A percentile compares a stretch with the other conserved stretches of the same genome.
These are phyloP conservation scores for Nasonia giraulti DNA, from an alignment of 1,140 invertebrate species.

Conservation along the genomic window DNA sequence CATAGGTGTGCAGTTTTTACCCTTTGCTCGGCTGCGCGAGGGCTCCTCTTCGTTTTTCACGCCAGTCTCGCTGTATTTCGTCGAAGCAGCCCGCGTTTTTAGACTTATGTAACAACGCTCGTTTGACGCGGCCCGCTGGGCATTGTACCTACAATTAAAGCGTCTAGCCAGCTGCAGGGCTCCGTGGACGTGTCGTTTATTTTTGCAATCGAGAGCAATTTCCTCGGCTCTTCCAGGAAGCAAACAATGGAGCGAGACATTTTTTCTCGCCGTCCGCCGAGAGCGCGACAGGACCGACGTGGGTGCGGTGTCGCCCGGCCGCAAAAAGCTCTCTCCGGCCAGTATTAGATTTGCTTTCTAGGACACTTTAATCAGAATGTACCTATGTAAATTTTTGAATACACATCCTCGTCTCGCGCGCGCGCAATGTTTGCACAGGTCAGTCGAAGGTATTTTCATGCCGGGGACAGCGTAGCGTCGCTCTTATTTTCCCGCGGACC, in stretches of 20 bases:
- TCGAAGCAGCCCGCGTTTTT: slow-evolving; percentile 25
- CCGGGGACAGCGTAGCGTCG: slow-evolving; percentile 43
- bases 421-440: slow-evolving; percentile 72
- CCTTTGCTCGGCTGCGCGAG: slow-evolving; percentile 34
- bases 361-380: slow-evolving; percentile 75
- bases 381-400: slow-evolving; percentile 76
- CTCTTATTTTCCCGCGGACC: slow-evolving; percentile 17
- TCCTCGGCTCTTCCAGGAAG: neutral
- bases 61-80: neutral
- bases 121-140: slow-evolving; percentile 38
- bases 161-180: neutral
- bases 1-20: neutral
- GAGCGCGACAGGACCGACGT: neutral
- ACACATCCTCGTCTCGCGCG: slow-evolving; percentile 71
- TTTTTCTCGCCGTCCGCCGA: neutral
- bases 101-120: slow-evolving; percentile 39
- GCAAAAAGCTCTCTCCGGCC: slow-evolving; percentile 41
- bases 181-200: slow-evolving; percentile 4
- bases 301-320: neutral
- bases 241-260: neutral
- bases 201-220: slow-evolving; percentile 11
- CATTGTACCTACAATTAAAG: slow-evolving; percentile 47
- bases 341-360: slow-evolving; percentile 75
- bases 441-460: slow-evolving; percentile 73
- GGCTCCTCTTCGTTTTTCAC: slow-evolving; percentile 7